These are phyloP conservation scores for Hyphantria cunea DNA, from an alignment of 1,140 invertebrate species.

Conservation along the genomic window DNA sequence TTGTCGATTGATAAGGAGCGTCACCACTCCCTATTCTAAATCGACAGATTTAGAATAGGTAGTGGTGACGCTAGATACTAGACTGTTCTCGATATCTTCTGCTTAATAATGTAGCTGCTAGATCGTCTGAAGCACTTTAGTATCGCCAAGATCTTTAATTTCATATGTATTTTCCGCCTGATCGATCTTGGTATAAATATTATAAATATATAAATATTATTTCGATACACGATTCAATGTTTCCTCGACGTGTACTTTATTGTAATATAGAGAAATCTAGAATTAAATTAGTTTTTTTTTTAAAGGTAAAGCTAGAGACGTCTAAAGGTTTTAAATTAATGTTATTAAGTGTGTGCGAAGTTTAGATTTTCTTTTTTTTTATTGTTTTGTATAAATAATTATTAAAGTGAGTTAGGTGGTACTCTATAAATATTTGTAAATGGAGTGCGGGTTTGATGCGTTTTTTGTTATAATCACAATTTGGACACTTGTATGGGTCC, in stretches of 20 bases:
- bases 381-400: conserved; percentile 7
- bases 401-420: conserved; percentile 1
- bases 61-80: too few species aligned
- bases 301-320: conserved; percentile 5
- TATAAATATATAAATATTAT: too few species aligned
- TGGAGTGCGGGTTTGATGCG: not conserved
- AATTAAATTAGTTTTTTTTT: not conserved
- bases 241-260: not conserved
- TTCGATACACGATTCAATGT: too few species aligned
- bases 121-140: too few species aligned
- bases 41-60: too few species aligned
- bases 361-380: not conserved
- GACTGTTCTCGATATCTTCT: too few species aligned
- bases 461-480: not conserved
- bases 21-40: too few species aligned
- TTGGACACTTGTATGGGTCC: not conserved
- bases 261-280: not conserved
- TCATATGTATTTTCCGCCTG: not conserved
- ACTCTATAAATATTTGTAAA: not conserved
- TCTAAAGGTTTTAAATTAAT: not conserved
- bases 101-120: too few species aligned
- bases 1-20: too few species aligned
- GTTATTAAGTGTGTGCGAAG: not conserved
- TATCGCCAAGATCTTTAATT: not conserved
- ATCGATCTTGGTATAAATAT: not conserved